Base-by-base conservation (phyloP, 2,797 vertebrate genomes). In the Anisognathus igniventris region DNA sequence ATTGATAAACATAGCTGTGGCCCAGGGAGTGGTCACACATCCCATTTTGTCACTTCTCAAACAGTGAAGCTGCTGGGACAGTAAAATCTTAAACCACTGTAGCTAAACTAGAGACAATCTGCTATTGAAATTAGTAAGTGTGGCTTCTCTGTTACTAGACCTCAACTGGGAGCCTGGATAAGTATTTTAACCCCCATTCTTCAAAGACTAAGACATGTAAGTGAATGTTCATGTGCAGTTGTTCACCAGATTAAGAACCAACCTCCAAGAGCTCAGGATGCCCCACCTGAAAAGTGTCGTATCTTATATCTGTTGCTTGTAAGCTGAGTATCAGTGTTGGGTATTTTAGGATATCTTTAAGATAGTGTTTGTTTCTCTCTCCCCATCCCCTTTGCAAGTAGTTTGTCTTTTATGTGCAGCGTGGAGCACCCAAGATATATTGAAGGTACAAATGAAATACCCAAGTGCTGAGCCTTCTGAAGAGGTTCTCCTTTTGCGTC, bases 11-110 rank as follows among this genome's bases (percentile, higher is more conserved):
- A 71, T 35, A 90, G n/a, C 72, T 65, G 33, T 74, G 53, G 42
- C 25, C 23, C 61, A 57, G 35, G 21, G 44, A 76, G 61, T 22
- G 39, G 73, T 88, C 68, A 76, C 28, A 67, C 45, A 65, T 80
- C 27, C 54, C 8, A 31, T 92, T 75, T 88, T 68, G 73, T 92
- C 91, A 79, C 62, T 88, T 86, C 58, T 86, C 45, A 84, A 75
- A 60, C 24, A 87, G n/a, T 54, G n/a, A 39, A 86, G 25, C 68
- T 90, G 61, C 70, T 77, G 50, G 39, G 35, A 92, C 27, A 45
- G 19, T 47, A 85, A 87, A 30, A n/a, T 68, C 71, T 42, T 68
- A 72, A 87, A 64, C 54, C 8, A 40, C 30, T 48, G 31, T 14
- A 66, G 61, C 35, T 89, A 33, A 90, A 66, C 21, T 66, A 56